Evolutionary conservation across 1,140 invertebrate species (phyloP).

Genomic region (Forficula auricularia): DNA sequence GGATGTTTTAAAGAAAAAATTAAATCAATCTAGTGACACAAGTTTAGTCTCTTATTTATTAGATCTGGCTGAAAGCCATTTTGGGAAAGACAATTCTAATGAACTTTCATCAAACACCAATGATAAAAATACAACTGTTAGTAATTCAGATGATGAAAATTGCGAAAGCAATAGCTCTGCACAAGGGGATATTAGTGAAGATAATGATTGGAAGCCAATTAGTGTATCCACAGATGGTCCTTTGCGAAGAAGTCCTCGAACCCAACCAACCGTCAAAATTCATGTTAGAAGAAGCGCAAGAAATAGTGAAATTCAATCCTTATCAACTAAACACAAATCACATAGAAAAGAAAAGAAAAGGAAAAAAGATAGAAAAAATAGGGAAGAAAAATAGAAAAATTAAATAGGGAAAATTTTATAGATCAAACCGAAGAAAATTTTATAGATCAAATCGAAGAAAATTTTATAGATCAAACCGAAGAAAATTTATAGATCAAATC

Average conservation of each 20-base stretch:
- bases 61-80: conserved; percentile 5
- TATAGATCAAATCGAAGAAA: too few relatives aligned
- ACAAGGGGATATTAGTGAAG: conserved; percentile 10
- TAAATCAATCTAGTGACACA: conserved; percentile 28
- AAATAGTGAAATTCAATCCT: conserved; percentile 25
- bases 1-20: conserved; percentile 27
- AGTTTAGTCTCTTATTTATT: conserved; percentile 26
- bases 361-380: conserved; percentile 19
- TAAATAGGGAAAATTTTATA: too few relatives aligned
- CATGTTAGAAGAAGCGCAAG: conserved; percentile 20
- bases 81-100: background rate
- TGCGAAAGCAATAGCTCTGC: background rate
- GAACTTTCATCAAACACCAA: too few relatives aligned
- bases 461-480: too few relatives aligned
- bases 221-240: conserved; percentile 19
- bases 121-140: too few relatives aligned
- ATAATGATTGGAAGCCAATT: conserved; percentile 20
- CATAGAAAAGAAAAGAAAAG: conserved; percentile 24
- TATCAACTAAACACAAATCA: conserved; percentile 23
- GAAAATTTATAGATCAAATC: too few relatives aligned
- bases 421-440: too few relatives aligned
- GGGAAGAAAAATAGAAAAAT: conserved; percentile 2
- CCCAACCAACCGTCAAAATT: conserved; percentile 18
- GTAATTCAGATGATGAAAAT: background rate
- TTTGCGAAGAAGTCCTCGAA: conserved; percentile 24